phyloP scores from a whole-genome alignment of 2,113 vertebrate species.

The Poeciliopsis prolifica region DNA sequence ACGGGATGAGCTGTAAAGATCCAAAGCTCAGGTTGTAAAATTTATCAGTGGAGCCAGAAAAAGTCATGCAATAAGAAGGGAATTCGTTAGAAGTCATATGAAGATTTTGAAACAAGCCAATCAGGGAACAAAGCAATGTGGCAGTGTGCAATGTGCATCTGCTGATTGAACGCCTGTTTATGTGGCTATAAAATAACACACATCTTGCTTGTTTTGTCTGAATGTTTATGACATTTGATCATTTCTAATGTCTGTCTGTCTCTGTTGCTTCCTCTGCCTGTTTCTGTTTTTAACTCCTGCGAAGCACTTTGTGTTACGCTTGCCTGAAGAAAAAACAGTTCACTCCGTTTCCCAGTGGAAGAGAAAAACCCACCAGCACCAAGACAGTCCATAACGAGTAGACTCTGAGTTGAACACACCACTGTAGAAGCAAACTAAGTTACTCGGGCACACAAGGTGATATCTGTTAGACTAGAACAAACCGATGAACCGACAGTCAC shows the following conservation, averaged over 20 bases:
- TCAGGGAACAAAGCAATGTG: not conserved
- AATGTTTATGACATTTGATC: no score
- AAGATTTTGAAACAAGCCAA: not conserved
- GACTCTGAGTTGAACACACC: not conserved
- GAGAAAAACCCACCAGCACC: not conserved
- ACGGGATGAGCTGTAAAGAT: not conserved
- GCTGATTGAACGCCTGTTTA: not conserved
- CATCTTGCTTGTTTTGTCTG: no score
- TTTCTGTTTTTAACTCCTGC: not conserved
- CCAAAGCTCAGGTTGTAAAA: not conserved
- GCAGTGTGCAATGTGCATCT: not conserved
- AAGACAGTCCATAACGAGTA: not conserved
- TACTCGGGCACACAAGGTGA: not conserved
- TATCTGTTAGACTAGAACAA: not conserved
- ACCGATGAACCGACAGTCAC: not conserved
- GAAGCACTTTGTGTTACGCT: not conserved
- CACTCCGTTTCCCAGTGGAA: not conserved
- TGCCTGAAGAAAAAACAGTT: not conserved
- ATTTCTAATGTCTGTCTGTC: not conserved
- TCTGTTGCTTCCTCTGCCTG: not conserved
- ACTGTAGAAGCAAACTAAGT: not conserved
- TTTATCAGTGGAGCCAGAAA: not conserved
- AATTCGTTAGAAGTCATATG: no score
- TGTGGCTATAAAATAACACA: not conserved
- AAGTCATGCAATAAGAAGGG: no score